Evolutionary conservation across 2,888 invertebrate species (phyloP).

Genomic region (Neoascia interrupta): DNA sequence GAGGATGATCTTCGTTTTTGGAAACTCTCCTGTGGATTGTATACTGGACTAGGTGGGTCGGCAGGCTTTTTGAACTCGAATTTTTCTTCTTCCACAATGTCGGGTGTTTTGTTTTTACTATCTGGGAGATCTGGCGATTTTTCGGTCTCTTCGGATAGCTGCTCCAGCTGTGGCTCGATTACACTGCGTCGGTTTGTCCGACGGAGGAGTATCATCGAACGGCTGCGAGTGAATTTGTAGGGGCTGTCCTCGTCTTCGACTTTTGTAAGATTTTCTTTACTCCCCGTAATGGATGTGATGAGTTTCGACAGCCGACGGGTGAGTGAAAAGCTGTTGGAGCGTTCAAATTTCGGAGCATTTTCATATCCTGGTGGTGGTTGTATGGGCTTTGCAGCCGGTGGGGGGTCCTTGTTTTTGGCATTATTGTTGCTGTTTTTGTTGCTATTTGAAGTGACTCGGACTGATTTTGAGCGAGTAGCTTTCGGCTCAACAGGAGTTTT

Average conservation of each 20-base stretch:
- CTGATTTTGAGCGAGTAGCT: conserved; percentile 35
- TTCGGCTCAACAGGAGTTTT: conserved; percentile 39
- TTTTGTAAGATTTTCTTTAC: conserved; percentile 78
- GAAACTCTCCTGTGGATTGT: conserved; percentile 75
- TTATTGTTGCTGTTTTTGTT: conserved; percentile 48
- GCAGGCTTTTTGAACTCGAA: conserved; percentile 67
- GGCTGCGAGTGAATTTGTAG: conserved; percentile 77
- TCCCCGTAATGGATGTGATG: conserved; percentile 77
- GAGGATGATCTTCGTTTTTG: conserved; percentile 77
- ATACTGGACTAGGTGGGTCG: conserved; percentile 13
- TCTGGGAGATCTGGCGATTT: conserved; percentile 74
- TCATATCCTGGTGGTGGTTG: conserved; percentile 68
- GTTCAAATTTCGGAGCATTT: conserved; percentile 76
- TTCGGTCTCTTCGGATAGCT: conserved; percentile 78
- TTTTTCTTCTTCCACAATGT: conserved; percentile 43
- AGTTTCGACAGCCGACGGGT: conserved; percentile 77
- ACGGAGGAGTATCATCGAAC: conserved; percentile 77
- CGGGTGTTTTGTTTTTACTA: conserved; percentile 60
- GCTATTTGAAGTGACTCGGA: background rate
- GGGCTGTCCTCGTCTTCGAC: conserved; percentile 70
- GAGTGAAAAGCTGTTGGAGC: conserved; percentile 78
- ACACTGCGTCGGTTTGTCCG: conserved; percentile 78
- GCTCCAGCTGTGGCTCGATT: conserved; percentile 78
- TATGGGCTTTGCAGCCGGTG: conserved; percentile 7
- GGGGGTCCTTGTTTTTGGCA: conserved; percentile 48